phyloP scores from a whole-genome alignment of 2,113 vertebrate genomes.

The Sinocyclocheilus rhinocerous region DNA sequence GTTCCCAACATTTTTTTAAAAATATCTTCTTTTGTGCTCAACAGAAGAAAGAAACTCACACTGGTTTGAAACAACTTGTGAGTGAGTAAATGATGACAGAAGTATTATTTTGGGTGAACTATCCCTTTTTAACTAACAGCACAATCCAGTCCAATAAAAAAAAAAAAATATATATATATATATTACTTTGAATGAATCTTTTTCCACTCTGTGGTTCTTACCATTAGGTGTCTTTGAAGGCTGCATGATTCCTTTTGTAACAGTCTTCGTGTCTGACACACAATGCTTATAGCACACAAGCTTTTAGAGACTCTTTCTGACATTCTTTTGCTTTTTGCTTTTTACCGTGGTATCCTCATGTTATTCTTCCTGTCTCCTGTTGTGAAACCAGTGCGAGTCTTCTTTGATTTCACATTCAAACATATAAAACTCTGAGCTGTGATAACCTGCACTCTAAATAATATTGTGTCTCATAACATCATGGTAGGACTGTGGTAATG shows the following conservation, averaged over 20 bases:
- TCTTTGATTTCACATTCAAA: conserved; percentile 26
- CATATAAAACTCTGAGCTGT: conserved; percentile 17
- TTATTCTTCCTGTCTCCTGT: background rate
- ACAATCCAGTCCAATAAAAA: background rate
- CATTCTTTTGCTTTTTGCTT: background rate
- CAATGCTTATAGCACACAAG: background rate
- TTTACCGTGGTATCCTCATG: background rate
- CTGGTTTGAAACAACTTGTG: background rate
- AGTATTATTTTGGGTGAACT: background rate
- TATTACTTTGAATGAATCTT: background rate
- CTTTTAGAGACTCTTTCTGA: background rate
- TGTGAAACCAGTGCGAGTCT: background rate
- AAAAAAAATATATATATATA: background rate
- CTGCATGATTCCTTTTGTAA: background rate
- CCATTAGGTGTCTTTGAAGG: background rate
- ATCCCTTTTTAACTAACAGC: background rate
- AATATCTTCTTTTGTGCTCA: background rate
- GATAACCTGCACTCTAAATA: conserved; percentile 16
- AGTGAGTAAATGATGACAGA: background rate
- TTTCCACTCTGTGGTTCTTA: background rate
- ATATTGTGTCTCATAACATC: conserved; percentile 26
- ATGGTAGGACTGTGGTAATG: conserved; percentile 17
- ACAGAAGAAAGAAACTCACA: no score
- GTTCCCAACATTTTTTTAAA: background rate
- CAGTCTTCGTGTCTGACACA: background rate